Evolutionary conservation across 2,797 vertebrate species (phyloP).

Genomic region (Choloepus didactylus): DNA sequence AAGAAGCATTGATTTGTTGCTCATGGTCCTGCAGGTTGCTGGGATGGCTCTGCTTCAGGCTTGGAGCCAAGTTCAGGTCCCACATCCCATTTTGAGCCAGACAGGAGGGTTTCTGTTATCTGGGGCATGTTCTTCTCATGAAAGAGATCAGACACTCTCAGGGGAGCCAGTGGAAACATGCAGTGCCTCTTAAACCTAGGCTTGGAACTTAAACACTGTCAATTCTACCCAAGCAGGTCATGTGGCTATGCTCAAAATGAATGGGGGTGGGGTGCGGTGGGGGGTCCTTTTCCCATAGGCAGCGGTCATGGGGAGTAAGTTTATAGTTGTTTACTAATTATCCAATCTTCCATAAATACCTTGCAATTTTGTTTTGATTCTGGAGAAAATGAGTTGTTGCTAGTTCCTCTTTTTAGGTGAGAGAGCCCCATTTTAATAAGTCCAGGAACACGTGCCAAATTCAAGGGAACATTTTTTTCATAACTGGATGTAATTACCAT

Average conservation of each 20-base stretch:
- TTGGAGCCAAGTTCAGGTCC: neutral
- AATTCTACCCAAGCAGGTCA: neutral
- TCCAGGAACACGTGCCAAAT: neutral
- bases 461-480: neutral
- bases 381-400: neutral
- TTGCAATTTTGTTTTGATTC: constrained; percentile 21
- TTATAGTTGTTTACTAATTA: neutral
- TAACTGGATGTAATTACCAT: neutral
- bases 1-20: neutral
- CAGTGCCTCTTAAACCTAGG: neutral
- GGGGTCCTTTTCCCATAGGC: neutral
- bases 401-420: neutral
- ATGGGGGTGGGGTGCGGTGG: neutral
- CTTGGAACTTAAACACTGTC: neutral
- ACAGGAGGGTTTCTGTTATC: neutral
- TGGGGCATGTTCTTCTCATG: neutral
- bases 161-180: neutral
- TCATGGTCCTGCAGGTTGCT: neutral
- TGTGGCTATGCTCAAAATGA: neutral
- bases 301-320: neutral
- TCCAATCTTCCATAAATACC: neutral
- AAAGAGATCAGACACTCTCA: neutral
- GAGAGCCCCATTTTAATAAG: neutral
- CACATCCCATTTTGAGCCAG: neutral
- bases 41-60: neutral